phyloP scores from a whole-genome alignment of 2,888 invertebrate genomes.

The Sminthurinus aureus region DNA sequence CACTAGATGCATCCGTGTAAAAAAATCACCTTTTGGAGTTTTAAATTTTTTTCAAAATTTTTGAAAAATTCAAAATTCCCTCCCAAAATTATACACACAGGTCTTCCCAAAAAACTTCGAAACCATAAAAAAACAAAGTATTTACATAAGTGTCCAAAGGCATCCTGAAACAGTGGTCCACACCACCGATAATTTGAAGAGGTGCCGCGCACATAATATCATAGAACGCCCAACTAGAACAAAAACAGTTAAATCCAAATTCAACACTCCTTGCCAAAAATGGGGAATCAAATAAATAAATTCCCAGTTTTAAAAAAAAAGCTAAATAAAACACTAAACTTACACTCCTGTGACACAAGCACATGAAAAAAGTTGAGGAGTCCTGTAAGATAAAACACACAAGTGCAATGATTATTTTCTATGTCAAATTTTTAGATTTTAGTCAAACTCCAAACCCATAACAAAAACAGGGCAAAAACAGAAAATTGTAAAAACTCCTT shows the following conservation, averaged over 20 bases:
- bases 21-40: too few species aligned
- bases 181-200: conserved; percentile 20
- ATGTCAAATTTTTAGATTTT: too few species aligned
- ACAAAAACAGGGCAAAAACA: too few species aligned
- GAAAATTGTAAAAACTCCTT: too few species aligned
- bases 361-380: conserved; percentile 19
- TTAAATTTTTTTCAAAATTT: too few species aligned
- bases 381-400: background rate
- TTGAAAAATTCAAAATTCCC: too few species aligned
- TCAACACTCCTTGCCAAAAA: background rate
- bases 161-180: conserved; percentile 22
- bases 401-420: background rate
- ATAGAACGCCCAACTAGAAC: conserved; percentile 27
- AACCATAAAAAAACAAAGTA: too few species aligned
- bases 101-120: too few species aligned
- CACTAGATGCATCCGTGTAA: too few species aligned
- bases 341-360: conserved; percentile 36
- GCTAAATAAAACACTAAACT: background rate
- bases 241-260: background rate
- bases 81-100: too few species aligned
- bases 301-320: background rate
- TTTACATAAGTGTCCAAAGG: conserved; percentile 19
- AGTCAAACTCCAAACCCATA: too few species aligned
- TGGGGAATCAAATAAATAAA: background rate
- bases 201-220: conserved; percentile 32